These are phyloP conservation scores for Drosophila kurseongensis DNA, from an alignment of 1,140 invertebrate genomes.

Conservation along the genomic window DNA sequence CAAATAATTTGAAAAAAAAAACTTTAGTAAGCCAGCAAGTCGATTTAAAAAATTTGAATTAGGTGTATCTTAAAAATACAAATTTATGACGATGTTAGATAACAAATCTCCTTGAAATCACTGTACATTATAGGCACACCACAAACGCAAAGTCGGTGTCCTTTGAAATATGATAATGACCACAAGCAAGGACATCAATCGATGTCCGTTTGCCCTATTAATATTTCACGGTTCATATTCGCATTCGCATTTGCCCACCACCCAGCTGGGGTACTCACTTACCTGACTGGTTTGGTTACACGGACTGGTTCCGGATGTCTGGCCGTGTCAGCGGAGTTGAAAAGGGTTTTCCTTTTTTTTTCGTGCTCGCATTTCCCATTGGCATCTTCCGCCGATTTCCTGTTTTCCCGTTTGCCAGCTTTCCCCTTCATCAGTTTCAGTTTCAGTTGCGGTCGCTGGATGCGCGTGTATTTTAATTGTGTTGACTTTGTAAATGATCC, in stretches of 20 bases:
- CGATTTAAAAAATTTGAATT: background rate
- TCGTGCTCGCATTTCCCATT: constrained; percentile 25
- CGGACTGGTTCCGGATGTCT: constrained; percentile 16
- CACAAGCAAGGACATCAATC: constrained; percentile 58
- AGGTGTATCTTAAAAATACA: no score
- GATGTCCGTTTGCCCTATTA: constrained; percentile 43
- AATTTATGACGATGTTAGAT: background rate
- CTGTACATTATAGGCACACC: constrained; percentile 3
- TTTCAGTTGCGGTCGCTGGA: constrained; percentile 30
- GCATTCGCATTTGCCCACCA: constrained; percentile 2
- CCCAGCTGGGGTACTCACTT: constrained; percentile 5
- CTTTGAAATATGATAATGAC: constrained; percentile 51
- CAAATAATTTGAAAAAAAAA: no score
- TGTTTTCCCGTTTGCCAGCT: constrained; percentile 3
- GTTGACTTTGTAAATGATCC: constrained; percentile 80
- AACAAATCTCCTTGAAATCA: background rate
- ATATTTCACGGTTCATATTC: constrained; percentile 63
- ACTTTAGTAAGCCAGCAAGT: no score
- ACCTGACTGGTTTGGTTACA: constrained; percentile 29
- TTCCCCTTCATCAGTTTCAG: constrained; percentile 9
- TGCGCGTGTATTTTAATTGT: constrained; percentile 71
- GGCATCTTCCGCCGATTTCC: constrained; percentile 37
- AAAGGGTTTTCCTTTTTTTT: constrained; percentile 39
- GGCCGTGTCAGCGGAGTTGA: constrained; percentile 43
- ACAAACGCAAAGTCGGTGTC: background rate